Percentiles rank a stretch among this genome's conserved stretches.
Evolutionary conservation across 2,113 vertebrate species (phyloP).

Genomic region (Cygnus atratus): DNA sequence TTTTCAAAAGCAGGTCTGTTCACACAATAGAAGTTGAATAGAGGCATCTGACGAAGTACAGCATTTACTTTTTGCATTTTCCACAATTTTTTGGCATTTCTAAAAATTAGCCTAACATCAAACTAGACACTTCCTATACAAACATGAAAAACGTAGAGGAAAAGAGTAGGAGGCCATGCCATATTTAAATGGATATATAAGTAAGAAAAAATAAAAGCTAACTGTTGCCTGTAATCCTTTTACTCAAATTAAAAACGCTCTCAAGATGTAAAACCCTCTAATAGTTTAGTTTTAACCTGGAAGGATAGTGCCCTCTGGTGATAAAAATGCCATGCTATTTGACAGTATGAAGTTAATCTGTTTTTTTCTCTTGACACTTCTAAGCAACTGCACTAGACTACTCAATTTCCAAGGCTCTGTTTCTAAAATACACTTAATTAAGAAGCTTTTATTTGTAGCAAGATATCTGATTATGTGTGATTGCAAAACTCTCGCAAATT

Average conservation of each 20-base stretch:
- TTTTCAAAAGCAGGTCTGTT: not conserved
- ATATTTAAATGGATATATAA: not conserved
- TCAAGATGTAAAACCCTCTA: not conserved
- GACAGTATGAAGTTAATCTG: not conserved
- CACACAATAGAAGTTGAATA: not conserved
- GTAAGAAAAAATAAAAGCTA: not conserved
- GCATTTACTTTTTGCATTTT: not conserved
- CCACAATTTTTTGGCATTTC: not conserved
- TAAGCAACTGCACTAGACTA: not conserved
- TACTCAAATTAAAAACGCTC: not conserved
- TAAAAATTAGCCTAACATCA: not conserved
- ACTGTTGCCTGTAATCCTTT: not conserved
- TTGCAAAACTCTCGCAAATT: not conserved
- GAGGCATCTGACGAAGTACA: not conserved
- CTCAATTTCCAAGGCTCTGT: not conserved
- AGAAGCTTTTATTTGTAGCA: not conserved
- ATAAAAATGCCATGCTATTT: not conserved
- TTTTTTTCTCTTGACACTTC: not conserved
- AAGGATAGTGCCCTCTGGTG: constrained; percentile 69
- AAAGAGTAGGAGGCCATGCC: not conserved
- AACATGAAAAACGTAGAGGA: not conserved
- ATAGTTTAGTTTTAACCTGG: not conserved
- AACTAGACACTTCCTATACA: not conserved
- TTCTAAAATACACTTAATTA: not conserved
- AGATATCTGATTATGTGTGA: not conserved